Base-by-base conservation (phyloP, 2,113 vertebrate genomes). In the Zosterops pallidus region DNA sequence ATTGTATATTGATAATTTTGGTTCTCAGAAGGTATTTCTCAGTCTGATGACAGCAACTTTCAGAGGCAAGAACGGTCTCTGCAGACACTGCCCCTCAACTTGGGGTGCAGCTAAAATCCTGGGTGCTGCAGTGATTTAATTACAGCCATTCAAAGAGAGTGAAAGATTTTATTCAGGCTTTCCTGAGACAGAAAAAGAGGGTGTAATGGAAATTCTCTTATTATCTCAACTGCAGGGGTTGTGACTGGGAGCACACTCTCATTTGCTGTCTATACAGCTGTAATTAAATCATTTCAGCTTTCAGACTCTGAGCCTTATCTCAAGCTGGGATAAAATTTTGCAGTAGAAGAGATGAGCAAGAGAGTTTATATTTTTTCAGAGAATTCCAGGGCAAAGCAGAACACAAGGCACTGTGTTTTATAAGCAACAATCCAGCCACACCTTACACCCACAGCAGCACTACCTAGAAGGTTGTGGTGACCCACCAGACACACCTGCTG, bases 261-360 rank as follows among this genome's bases (percentile, higher is more conserved):
- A 47, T 88, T 92, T 94, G 47, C 87, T 76, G 39, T 65, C 79
- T 91, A 47, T 47, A 91, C 72, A 83, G 68, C 46, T 88, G 83
- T 90, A 91, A 96, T 88, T 94, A 96, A 96, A 93, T 77, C 12
- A 79, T 63, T 79, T 60, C 91, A 65, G 83, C 63, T 91, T 93
- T 88, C 44, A 75, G 75, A 49, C 52, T 90, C 78, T 62, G 60
- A 94, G 31, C 56, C n/a, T 46, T 86, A 86, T 76, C 75, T 69
- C 60, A 79, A 63, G 42, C 44, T 47, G 63, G 47, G 75, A 85
- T 92, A 71, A 87, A 87, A 97, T 76, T 67, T 93, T 6, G 1
- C 63, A 46, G 37, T 23, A 46, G 81, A 69, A 76, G 49, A 89
- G 63, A 80, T 68, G 69, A 59, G 63, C 41, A 49, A 60, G 25